Evolutionary conservation across 1,140 invertebrate genomes (phyloP), one percentile per base, ranked within the genome.

Genomic region (Caenorhabditis latens): DNA sequence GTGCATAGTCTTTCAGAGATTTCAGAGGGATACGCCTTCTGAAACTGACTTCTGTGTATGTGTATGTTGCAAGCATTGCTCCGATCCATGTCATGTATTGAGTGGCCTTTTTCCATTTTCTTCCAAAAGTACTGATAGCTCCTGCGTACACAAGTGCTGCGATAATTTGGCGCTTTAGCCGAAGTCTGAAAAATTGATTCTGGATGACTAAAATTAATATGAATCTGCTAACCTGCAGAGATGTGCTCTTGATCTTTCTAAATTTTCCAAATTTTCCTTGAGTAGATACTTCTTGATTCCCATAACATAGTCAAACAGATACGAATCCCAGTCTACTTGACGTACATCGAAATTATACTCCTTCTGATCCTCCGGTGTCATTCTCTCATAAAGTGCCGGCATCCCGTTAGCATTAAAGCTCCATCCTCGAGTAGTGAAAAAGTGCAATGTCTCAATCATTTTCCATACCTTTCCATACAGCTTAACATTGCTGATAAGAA

Each of bases 301-400:
- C 90, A 92, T 93, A 11, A 92, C 65, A 86, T 92, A 92, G 84
- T 92, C 91, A 61, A 91, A 93, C 19, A 92, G 83, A 85, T 92
- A 92, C 5, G 84, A 57, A 55, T 92, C 90, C 91, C 91, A 92
- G 46, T 92, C 63, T 1, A 92, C 61, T 88, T 92, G 89, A 13
- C 92, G 90, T 42, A 92, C 84, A 83, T 92, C 91, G 58, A 92
- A 93, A 85, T 92, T 91, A 83, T 90, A 92, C 6, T 87, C 71
- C 91, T 89, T 89, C 85, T 91, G 83, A 84, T 92, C 92, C 58
- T 92, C 90, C 11, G 89, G 82, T 46, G 67, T 85, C 58, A 92
- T 57, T 32, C n/a, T 82, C 14, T 90, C 89, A 90, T 89, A 92
- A 50, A 92, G 79, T 46, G 40, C 84, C 0, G 92, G 24, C 19